A percentile compares a stretch with the other conserved stretches of the same genome.
Conservation (phyloP, 2,797 vertebrate species). For the Phaenicophaeus curvirostris region DNA sequence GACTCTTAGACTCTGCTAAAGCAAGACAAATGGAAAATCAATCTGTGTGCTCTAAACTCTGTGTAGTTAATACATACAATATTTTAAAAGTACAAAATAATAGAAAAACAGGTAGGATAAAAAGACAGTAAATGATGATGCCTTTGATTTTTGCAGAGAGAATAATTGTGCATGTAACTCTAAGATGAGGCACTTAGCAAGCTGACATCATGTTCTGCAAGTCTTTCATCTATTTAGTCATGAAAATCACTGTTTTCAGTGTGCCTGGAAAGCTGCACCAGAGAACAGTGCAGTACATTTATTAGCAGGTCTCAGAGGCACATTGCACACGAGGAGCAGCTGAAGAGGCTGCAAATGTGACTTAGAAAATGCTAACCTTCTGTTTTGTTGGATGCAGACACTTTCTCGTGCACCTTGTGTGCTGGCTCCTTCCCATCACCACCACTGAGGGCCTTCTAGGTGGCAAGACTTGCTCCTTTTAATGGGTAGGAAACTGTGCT, state of each 20-base stretch:
- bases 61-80: slow-evolving; percentile 17
- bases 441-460: background rate
- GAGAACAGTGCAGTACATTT: background rate
- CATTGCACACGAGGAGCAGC: background rate
- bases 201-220: slow-evolving; percentile 46
- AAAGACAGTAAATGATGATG: slow-evolving; percentile 57
- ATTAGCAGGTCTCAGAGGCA: background rate
- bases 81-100: slow-evolving; percentile 38
- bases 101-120: slow-evolving; percentile 17
- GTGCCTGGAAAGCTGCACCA: background rate
- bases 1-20: background rate
- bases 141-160: slow-evolving; percentile 3
- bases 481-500: background rate
- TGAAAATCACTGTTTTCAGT: slow-evolving; percentile 8
- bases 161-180: slow-evolving; percentile 17
- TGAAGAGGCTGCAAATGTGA: background rate
- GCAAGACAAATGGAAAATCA: slow-evolving; percentile 43
- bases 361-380: background rate
- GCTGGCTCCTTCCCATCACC: background rate
- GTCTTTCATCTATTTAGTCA: slow-evolving; percentile 5
- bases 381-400: background rate
- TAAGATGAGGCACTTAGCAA: slow-evolving; percentile 22
- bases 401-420: background rate
- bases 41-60: slow-evolving; percentile 20
- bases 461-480: background rate